Evolutionary conservation across 1,140 invertebrate genomes (phyloP), one percentile per base, ranked within the genome.

Genomic region (Drosophila ironensis): DNA sequence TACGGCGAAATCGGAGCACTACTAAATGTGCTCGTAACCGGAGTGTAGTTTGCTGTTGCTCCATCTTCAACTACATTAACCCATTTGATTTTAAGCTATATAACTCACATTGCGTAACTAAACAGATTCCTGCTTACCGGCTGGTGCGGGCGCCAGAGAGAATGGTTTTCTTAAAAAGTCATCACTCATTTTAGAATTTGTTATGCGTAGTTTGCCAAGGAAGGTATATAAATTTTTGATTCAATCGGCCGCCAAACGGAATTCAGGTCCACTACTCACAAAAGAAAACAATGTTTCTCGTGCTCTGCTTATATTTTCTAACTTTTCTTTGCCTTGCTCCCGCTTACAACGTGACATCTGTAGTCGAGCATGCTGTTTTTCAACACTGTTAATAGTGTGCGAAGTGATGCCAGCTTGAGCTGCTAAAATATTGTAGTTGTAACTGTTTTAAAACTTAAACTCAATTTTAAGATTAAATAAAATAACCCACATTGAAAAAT

Each of bases 1-100:
- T 98, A 98, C 2, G 97, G 97, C 61, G 97, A 98, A 14, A 97
- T 90, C 9, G 92, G 92, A 17, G 92, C 81, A 61, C 89, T 81
- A 44, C 82, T 89, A 63, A 87, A 88, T 64, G 78, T 72, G 53
- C 52, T 73, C 4, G 77, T 53, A 47, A 46, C 56, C 25, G 81
- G 59, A 48, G 74, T 53, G 45, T 66, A 70, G 51, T 40, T 61
- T 54, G 71, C 30, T 57, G 70, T 61, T 60, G 56, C 11, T 27
- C 61, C 48, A 28, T 77, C 70, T 12, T 84, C 74, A 52, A 51
- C 78, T 80, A 47, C 17, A 56, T 5, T 2, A 3, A 1, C 0
- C 7, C 27, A 28, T n/a, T n/a, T 1, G 11, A n/a, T 28, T 2
- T 28, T 2, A 11, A 2, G 11, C 2, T 30, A n/a, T n/a, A n/a